Percentiles rank a stretch among this genome's conserved stretches.
These are phyloP conservation scores for Dinothrombium tinctorium DNA, from an alignment of 1,140 invertebrate genomes.

Conservation along the genomic window DNA sequence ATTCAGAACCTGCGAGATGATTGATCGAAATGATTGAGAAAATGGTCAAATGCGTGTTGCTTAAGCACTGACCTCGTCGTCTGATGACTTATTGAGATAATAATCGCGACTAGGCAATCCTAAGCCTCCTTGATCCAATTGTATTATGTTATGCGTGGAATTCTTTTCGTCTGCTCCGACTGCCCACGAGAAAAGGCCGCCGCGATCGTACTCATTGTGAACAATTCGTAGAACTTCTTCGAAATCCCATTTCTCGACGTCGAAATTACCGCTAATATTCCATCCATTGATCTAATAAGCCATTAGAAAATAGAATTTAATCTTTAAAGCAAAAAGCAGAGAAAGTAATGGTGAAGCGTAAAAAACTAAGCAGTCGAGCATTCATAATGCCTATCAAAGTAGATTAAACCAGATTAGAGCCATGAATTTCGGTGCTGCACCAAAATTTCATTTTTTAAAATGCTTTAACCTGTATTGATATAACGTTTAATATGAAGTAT, in stretches of 20 bases:
- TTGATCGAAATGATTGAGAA: not conserved
- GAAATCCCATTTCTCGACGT: slow-evolving; percentile 41
- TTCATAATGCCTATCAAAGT: too few species aligned
- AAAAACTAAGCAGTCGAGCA: too few species aligned
- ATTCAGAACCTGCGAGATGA: slow-evolving; percentile 37
- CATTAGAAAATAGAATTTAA: not conserved
- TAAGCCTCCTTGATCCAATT: slow-evolving; percentile 77
- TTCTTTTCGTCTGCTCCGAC: slow-evolving; percentile 82
- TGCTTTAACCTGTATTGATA: too few species aligned
- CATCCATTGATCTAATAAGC: slow-evolving; percentile 17
- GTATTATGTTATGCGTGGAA: slow-evolving; percentile 57
- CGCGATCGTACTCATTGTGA: slow-evolving; percentile 65
- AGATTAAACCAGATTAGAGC: too few species aligned
- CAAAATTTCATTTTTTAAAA: too few species aligned
- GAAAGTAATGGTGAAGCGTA: too few species aligned
- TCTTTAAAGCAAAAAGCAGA: too few species aligned
- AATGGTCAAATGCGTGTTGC: not conserved
- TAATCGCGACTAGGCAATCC: slow-evolving; percentile 67
- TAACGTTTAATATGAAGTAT: too few species aligned
- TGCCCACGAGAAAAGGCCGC: slow-evolving; percentile 65
- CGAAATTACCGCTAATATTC: slow-evolving; percentile 18
- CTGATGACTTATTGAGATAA: slow-evolving; percentile 60
- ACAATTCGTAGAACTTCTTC: slow-evolving; percentile 48
- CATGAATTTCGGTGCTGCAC: too few species aligned
- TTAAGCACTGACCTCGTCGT: slow-evolving; percentile 19